Percentiles rank a stretch among this genome's conserved stretches.
phyloP scores from a whole-genome alignment of 1,140 invertebrate species.

The Drosophila repleta region DNA sequence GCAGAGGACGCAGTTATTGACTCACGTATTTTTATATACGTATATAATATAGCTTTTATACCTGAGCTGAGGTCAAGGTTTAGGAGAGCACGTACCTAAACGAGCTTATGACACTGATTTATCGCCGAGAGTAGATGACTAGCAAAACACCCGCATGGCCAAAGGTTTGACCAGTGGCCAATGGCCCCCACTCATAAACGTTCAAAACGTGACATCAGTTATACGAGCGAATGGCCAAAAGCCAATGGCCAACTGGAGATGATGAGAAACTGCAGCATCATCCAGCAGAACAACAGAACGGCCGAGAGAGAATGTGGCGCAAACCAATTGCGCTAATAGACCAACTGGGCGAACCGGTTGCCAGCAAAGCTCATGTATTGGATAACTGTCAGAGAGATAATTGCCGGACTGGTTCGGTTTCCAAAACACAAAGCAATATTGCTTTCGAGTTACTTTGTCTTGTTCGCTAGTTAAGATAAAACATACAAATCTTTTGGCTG shows the following conservation, averaged over 20 bases:
- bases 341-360: conserved; percentile 47
- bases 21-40: background rate
- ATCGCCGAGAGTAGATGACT: conserved; percentile 7
- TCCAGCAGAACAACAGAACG: conserved; percentile 10
- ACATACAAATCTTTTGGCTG: too few relatives aligned
- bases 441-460: background rate
- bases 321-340: conserved; percentile 74
- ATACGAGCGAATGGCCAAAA: conserved; percentile 19
- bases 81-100: conserved; percentile 27
- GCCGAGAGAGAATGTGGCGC: conserved; percentile 69
- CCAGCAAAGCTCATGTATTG: conserved; percentile 33
- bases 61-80: conserved; percentile 45
- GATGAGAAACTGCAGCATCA: conserved; percentile 35
- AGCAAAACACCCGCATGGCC: conserved; percentile 35
- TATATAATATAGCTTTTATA: background rate
- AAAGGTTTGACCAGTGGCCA: conserved; percentile 3
- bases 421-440: background rate
- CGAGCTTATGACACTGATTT: conserved; percentile 28
- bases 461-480: too few relatives aligned
- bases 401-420: conserved; percentile 29
- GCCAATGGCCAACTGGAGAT: conserved; percentile 27
- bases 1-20: background rate
- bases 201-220: conserved; percentile 60
- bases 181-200: conserved; percentile 34
- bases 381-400: conserved; percentile 63